Evolutionary conservation across 1,140 invertebrate species (phyloP), one percentile per base, ranked within the genome.

Genomic region (Trachelipus rathkii): DNA sequence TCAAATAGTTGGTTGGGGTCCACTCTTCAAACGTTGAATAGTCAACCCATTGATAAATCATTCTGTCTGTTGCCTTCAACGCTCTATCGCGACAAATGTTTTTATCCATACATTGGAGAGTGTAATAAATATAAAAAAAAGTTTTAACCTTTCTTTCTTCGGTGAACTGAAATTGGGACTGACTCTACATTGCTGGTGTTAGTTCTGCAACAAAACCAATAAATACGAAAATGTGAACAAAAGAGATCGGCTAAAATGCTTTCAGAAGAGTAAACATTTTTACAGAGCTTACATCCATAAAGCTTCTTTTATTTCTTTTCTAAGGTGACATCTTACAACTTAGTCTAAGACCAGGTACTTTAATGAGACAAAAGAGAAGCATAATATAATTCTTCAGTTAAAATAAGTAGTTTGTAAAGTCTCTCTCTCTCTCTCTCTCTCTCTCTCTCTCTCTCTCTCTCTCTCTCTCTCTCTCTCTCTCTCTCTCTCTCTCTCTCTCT

Each of bases 41-140:
- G 50, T 60, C 50, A 60, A 60, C 50, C 50, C 50, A 60, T 60
- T 60, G 50, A 60, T 60, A 60, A 60, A 60, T 60, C 50, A 60
- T 60, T 60, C 50, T 60, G 50, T 60, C 50, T 19, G 11, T 60
- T 19, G 50, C 11, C 8, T 19, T 60, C 50, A 60, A 60, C 50
- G 19, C 50, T 13, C 2, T 19, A 19, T 60, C 50, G 19, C 50
- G 19, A 8, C 1, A 8, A 60, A 2, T 2, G 11, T 19, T 15
- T 60, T 60, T 60, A 60, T 60, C 50, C 50, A 15, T 60, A 60
- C 50, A 60, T 60, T 8, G 50, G 8, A 60, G 50, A 15, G 33
- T 33, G 6, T 33, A 33, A 33, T 33, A 33, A 33, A 33, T 33
- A 6, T n/a, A n/a, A n/a, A n/a, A 33, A 33, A 33, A 33, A 33